Evolutionary conservation across 2,113 vertebrate species (phyloP), one percentile per base, ranked within the genome.

Genomic region (Riparia riparia): DNA sequence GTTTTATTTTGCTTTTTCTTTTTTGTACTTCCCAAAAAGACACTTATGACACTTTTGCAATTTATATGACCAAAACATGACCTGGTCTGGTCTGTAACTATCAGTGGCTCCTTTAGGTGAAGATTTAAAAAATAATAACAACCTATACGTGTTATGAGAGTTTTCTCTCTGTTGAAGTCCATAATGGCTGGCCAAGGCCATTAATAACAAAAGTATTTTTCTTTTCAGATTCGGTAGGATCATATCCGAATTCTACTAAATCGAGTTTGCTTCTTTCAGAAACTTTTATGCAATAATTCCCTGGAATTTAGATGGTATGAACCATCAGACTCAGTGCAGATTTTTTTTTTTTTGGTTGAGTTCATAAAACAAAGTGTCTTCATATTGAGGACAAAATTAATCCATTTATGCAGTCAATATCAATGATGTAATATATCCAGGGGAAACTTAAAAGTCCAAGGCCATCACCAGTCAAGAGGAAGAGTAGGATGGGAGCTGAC

Each of bases 281-380:
- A 18, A 16, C 21, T 7, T 29, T 53, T 78, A 11, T 41, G 19
- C 28, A 31, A 3, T 21, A 9, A 10, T 44, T 65, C 8, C 32
- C 15, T 83, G 37, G 68, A 68, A 49, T 53, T 82, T 21, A 29
- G 14, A 12, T 34, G 14, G 2, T 50, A 17, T 22, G 47, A 45
- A 7, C 47, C 1, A 1, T 71, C 25, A 41, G 49, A 29, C 7
- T 56, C 26, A 49, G 16, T 3, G 7, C 6, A 61, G 8, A 4
- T 32, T 7, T 54, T 39, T 50, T 47, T 51, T 56, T 17, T 50
- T 47, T 51, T 56, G 18, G 18, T 26, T 53, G 41, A 39, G 9
- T 56, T 72, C 29, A 39, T 47, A 42, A 34, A 71, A 14, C 5
- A 44, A 15, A 20, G 8, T 5, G 4, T 54, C 26, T 25, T 13